Conservation (phyloP, 1,140 invertebrate genomes). For the Papilio machaon region DNA sequence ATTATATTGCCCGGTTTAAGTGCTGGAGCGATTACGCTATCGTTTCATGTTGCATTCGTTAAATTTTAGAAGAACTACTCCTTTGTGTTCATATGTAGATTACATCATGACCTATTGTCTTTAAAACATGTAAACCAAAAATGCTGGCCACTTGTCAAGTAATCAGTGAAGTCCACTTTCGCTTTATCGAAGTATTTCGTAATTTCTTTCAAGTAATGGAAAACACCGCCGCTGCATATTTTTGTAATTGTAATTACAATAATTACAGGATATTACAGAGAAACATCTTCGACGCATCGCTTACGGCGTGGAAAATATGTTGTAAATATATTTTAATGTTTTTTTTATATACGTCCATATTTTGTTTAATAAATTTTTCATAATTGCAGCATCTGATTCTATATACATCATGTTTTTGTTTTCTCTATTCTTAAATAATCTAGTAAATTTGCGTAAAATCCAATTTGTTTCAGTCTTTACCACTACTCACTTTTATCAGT, state of each 20-base stretch:
- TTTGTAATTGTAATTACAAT: slow-evolving; percentile 23
- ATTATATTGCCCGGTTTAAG: slow-evolving; percentile 32
- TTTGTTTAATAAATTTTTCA: not conserved
- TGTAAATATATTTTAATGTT: not conserved
- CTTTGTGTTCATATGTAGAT: not conserved
- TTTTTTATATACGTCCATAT: not conserved
- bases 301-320: not conserved
- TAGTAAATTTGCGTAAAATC: not conserved
- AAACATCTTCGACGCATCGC: slow-evolving; percentile 21
- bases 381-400: not conserved
- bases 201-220: not conserved
- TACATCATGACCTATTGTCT: not conserved
- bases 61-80: not conserved
- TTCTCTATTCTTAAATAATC: too few species aligned
- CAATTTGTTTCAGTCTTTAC: not conserved
- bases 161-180: not conserved
- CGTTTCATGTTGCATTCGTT: not conserved
- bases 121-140: not conserved
- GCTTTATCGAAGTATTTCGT: not conserved
- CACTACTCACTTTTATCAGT: too few species aligned
- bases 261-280: slow-evolving; percentile 24
- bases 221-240: slow-evolving; percentile 10
- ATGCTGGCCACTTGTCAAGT: not conserved
- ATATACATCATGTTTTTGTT: not conserved
- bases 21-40: slow-evolving; percentile 31